phyloP scores from a whole-genome alignment of 2,113 vertebrate genomes.

The Oenanthe melanoleuca region DNA sequence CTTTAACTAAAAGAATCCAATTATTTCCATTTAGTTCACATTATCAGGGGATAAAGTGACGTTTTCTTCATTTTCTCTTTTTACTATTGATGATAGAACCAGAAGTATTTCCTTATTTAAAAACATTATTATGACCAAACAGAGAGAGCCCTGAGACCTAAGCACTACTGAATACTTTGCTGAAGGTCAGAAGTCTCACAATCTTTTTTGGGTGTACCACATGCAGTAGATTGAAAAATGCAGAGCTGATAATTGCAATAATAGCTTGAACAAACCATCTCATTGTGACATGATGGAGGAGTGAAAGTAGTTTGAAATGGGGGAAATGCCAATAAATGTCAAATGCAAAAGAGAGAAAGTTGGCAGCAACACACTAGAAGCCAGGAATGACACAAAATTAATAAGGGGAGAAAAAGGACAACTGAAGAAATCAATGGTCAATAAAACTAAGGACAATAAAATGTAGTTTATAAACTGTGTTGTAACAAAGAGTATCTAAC shows the following conservation, averaged over 20 bases:
- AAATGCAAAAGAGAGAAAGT: not conserved
- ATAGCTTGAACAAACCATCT: not conserved
- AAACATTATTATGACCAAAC: not conserved
- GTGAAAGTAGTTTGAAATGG: not conserved
- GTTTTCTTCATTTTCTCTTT: not conserved
- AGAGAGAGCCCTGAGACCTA: not conserved
- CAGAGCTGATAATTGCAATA: not conserved
- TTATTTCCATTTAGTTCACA: not conserved
- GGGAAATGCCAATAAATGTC: not conserved
- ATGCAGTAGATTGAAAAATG: not conserved
- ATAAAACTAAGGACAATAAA: conserved; percentile 47
- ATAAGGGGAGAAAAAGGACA: conserved; percentile 38
- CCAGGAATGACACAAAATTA: conserved; percentile 36
- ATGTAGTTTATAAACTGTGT: conserved; percentile 23
- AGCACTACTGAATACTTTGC: not conserved
- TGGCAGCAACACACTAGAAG: not conserved
- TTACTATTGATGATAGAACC: not conserved
- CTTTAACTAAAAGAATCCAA: not conserved
- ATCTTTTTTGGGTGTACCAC: not conserved
- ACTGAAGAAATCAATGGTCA: conserved; percentile 43
- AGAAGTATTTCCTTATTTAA: not conserved
- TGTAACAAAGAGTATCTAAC: not conserved
- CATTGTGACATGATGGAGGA: not conserved
- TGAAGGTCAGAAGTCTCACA: not conserved
- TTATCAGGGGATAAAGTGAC: not conserved